Conservation (phyloP, 2,797 vertebrate species). For the Pseudopleuronectes americanus region DNA sequence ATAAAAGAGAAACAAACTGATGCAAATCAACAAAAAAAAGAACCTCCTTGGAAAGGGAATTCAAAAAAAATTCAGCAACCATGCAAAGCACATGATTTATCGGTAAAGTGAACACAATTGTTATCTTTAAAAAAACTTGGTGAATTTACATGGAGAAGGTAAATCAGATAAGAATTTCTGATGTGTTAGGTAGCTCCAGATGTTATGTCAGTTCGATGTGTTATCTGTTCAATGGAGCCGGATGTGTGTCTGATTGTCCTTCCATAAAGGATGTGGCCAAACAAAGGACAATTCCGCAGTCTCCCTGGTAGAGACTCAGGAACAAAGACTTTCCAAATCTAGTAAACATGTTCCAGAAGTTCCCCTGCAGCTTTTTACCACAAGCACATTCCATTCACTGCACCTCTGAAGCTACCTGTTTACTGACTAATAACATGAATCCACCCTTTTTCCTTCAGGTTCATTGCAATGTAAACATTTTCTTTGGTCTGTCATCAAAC, state of each 20-base stretch:
- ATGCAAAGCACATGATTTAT: too few relatives aligned
- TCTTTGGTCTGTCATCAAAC: neutral
- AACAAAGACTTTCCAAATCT: slow-evolving; percentile 70
- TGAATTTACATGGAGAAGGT: too few relatives aligned
- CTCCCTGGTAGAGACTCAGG: slow-evolving; percentile 46
- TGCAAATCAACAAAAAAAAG: too few relatives aligned
- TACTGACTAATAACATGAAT: slow-evolving; percentile 1
- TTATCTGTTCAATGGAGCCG: slow-evolving; percentile 53
- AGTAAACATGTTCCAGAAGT: slow-evolving; percentile 61
- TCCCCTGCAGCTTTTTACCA: slow-evolving; percentile 61
- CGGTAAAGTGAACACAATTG: too few relatives aligned
- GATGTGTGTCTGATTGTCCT: slow-evolving; percentile 60
- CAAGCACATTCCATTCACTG: slow-evolving; percentile 60
- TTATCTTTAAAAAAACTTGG: too few relatives aligned
- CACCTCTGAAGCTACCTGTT: slow-evolving; percentile 19
- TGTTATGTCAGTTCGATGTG: slow-evolving; percentile 28
- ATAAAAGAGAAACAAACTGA: too few relatives aligned
- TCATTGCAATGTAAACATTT: neutral
- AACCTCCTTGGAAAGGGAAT: too few relatives aligned
- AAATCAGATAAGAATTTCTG: slow-evolving; percentile 7
- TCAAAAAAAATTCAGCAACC: too few relatives aligned
- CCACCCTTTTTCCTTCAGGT: neutral
- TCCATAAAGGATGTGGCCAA: slow-evolving; percentile 75
- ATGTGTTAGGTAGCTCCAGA: slow-evolving; percentile 36
- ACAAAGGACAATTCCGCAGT: slow-evolving; percentile 76